Evolutionary conservation across 1,140 invertebrate species (phyloP).

Genomic region (Arion vulgaris): DNA sequence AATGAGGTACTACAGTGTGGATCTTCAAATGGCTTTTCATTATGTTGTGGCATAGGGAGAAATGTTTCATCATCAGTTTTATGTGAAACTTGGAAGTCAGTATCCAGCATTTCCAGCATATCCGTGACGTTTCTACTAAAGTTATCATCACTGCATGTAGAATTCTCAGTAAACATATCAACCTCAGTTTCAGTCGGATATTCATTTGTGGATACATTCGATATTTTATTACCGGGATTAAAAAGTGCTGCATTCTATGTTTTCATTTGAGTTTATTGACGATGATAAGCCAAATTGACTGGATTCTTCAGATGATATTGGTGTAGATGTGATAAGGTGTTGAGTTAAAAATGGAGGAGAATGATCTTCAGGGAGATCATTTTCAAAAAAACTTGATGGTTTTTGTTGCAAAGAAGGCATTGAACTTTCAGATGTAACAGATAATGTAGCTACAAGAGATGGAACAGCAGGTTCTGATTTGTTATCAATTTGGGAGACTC

Average conservation of each 20-base stretch:
- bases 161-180: background rate
- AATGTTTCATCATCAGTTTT: background rate
- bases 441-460: background rate
- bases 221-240: background rate
- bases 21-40: background rate
- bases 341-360: background rate
- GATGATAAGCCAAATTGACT: background rate
- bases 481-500: background rate
- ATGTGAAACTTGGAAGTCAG: background rate
- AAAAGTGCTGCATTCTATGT: background rate
- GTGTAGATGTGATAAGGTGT: background rate
- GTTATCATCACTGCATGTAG: background rate
- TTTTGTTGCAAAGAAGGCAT: background rate
- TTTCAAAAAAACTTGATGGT: background rate
- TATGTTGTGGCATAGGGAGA: background rate
- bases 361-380: background rate
- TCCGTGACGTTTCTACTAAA: background rate
- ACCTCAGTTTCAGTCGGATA: too few species aligned
- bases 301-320: background rate
- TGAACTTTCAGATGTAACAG: background rate
- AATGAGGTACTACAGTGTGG: background rate
- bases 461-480: background rate
- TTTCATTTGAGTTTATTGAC: background rate
- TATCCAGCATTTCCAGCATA: background rate
- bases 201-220: too few species aligned